phyloP scores from a whole-genome alignment of 2,888 invertebrate genomes.

The Hecatera dysodea region DNA sequence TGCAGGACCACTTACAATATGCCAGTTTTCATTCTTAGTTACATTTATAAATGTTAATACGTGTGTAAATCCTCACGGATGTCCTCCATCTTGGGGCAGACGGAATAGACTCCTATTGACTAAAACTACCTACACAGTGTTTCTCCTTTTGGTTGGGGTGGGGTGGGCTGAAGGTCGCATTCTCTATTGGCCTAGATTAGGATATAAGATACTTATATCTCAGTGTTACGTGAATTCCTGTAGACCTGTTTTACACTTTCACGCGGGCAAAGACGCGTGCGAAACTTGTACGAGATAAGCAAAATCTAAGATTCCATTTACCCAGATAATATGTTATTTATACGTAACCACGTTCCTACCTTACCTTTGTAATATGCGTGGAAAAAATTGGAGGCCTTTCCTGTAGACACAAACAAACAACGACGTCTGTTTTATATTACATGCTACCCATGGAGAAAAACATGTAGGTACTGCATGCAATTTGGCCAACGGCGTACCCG shows the following conservation, averaged over 20 bases:
- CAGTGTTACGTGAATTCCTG: not conserved
- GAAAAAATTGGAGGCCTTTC: slow-evolving; percentile 8
- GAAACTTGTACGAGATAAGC: not conserved
- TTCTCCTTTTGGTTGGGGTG: no score
- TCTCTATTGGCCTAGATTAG: no score
- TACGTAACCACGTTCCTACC: slow-evolving; percentile 1
- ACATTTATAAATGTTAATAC: not conserved
- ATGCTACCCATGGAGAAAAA: not conserved
- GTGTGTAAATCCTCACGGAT: no score
- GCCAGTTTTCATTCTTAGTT: not conserved
- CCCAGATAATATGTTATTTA: not conserved
- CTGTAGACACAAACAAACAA: slow-evolving; percentile 22
- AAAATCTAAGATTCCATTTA: not conserved
- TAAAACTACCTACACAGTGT: no score
- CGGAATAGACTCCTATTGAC: no score
- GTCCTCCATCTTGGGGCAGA: no score
- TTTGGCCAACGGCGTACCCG: slow-evolving; percentile 5
- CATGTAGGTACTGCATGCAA: slow-evolving; percentile 18
- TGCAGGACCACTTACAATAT: no score
- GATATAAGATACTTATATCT: not conserved
- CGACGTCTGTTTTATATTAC: slow-evolving; percentile 15
- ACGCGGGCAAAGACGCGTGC: not conserved
- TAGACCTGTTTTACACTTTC: not conserved
- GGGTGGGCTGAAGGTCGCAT: no score
- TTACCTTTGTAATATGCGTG: slow-evolving; percentile 3